phyloP scores from a whole-genome alignment of 2,888 invertebrate species.

The Reticulitermes lucifugus region DNA sequence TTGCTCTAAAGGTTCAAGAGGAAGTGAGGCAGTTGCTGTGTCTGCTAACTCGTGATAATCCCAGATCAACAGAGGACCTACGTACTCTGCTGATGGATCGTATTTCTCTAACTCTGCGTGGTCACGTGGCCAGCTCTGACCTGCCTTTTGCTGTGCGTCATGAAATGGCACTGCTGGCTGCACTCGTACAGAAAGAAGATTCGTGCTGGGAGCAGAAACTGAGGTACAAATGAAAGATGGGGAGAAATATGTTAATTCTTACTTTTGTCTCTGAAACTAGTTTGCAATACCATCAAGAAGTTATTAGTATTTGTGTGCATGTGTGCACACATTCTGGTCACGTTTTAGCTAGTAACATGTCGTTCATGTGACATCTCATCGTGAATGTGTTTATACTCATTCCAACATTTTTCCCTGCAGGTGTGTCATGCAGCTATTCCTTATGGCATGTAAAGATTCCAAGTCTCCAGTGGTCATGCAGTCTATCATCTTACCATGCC shows the following conservation, averaged over 20 bases:
- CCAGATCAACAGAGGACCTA: constrained; percentile 83
- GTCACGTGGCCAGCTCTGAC: constrained; percentile 80
- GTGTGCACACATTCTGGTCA: too few relatives aligned
- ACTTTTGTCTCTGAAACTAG: neutral
- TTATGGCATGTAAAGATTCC: constrained; percentile 80
- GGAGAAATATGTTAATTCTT: neutral
- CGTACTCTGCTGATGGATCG: constrained; percentile 85
- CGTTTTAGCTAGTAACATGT: too few relatives aligned
- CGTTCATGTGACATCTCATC: too few relatives aligned
- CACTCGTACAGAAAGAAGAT: constrained; percentile 91
- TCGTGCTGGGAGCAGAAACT: constrained; percentile 95
- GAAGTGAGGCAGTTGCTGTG: constrained; percentile 92
- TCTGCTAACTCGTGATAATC: constrained; percentile 88
- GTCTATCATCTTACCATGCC: constrained; percentile 91
- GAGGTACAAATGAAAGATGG: constrained; percentile 61
- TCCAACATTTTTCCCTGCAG: constrained; percentile 50
- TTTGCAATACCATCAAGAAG: neutral
- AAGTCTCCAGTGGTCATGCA: constrained; percentile 90
- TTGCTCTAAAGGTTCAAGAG: constrained; percentile 75
- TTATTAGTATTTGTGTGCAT: too few relatives aligned
- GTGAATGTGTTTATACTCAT: too few relatives aligned
- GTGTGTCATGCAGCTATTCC: constrained; percentile 88
- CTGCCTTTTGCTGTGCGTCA: constrained; percentile 84
- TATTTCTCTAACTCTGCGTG: constrained; percentile 83
- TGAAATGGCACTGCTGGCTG: constrained; percentile 88